Conservation (phyloP, 2,113 vertebrate genomes). For the Ginglymostoma cirratum region DNA sequence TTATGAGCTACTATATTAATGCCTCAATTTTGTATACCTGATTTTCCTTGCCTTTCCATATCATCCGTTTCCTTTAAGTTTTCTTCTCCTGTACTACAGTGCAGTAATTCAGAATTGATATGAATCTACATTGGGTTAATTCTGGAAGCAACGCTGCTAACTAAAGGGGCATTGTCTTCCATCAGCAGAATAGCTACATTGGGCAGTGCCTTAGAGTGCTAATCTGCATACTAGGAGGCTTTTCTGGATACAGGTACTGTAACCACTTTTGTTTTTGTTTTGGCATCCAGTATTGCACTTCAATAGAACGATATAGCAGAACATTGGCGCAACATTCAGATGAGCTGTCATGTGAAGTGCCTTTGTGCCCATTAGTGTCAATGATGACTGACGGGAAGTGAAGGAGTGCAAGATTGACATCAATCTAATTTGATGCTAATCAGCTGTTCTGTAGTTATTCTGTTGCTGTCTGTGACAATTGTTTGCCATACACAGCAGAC, state of each 20-base stretch:
- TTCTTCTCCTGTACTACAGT: neutral
- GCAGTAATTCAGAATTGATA: neutral
- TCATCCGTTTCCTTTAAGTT: neutral
- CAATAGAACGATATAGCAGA: neutral
- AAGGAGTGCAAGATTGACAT: neutral
- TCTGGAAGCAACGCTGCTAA: neutral
- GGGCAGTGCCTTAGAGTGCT: neutral
- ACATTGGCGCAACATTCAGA: neutral
- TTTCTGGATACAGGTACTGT: neutral
- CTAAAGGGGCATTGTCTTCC: neutral
- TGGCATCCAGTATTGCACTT: neutral
- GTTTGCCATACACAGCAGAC: neutral
- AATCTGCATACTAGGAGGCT: neutral
- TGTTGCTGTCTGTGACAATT: neutral
- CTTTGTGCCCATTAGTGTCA: neutral
- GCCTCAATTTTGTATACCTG: neutral
- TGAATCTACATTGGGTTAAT: neutral
- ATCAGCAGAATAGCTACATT: neutral
- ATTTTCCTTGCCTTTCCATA: neutral
- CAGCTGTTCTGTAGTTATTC: neutral
- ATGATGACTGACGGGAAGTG: neutral
- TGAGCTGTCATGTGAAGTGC: neutral
- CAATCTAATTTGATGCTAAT: slow-evolving; percentile 5
- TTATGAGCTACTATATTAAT: neutral
- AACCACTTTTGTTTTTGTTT: neutral